These are phyloP conservation scores for Ischnura elegans DNA, from an alignment of 2,888 invertebrate genomes.

Conservation along the genomic window DNA sequence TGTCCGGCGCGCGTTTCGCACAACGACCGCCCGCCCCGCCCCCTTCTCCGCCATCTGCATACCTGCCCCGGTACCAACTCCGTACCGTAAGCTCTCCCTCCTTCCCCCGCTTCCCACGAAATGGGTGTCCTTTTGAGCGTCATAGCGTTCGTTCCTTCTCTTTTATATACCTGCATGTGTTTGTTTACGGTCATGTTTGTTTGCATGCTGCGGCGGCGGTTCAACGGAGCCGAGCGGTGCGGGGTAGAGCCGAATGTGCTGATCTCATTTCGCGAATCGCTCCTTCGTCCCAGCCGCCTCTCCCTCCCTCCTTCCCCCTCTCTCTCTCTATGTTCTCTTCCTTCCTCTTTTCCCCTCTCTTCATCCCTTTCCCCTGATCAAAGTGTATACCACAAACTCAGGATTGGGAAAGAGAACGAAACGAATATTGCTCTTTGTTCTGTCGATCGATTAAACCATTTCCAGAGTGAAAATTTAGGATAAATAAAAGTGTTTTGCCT, in stretches of 20 bases:
- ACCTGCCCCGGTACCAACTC: neutral
- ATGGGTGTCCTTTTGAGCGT: conserved; percentile 14
- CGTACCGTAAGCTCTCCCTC: neutral
- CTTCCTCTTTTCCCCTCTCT: too few species aligned
- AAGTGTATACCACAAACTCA: too few species aligned
- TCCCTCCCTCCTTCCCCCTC: neutral
- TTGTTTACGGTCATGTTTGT: neutral
- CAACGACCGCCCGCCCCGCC: neutral
- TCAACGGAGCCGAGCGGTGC: neutral
- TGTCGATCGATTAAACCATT: too few species aligned
- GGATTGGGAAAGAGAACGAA: too few species aligned
- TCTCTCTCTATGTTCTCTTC: too few species aligned
- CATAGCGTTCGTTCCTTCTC: neutral
- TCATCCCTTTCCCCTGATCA: too few species aligned
- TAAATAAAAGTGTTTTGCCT: too few species aligned
- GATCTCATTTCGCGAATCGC: conserved; percentile 50
- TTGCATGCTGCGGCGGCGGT: conserved; percentile 38
- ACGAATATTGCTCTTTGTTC: too few species aligned
- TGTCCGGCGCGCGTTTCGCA: conserved; percentile 7
- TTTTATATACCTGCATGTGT: neutral
- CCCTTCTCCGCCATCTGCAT: neutral
- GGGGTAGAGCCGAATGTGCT: neutral
- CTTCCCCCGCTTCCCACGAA: neutral
- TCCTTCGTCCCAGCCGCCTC: neutral
- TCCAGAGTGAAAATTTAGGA: too few species aligned